Evolutionary conservation across 2,797 vertebrate genomes (phyloP).

Genomic region (Mus minutoides): DNA sequence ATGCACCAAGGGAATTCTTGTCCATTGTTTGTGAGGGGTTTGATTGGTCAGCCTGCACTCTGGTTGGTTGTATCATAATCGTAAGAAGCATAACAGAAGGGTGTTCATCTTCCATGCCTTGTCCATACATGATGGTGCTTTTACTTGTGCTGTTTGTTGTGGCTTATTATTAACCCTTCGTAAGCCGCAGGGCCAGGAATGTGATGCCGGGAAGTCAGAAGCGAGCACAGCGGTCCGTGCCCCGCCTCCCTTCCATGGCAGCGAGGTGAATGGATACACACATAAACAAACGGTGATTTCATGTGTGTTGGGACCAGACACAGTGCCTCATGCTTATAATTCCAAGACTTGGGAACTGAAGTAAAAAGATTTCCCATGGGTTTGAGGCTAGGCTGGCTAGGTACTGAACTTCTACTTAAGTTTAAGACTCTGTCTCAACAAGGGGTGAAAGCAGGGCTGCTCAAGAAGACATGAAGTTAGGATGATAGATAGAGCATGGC

Average conservation of each 20-base stretch:
- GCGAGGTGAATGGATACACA: not conserved
- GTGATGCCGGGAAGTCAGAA: not conserved
- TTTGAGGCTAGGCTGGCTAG: not conserved
- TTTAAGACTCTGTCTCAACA: not conserved
- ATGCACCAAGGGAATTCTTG: not conserved
- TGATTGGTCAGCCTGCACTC: not conserved
- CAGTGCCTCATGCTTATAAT: not conserved
- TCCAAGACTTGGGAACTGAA: not conserved
- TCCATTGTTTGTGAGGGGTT: not conserved
- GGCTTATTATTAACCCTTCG: constrained; percentile 27
- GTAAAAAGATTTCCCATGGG: not conserved
- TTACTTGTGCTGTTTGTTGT: not conserved
- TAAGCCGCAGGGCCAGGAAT: not conserved
- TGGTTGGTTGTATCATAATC: not conserved
- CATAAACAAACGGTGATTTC: not conserved
- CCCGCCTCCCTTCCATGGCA: not conserved
- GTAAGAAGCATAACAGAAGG: not conserved
- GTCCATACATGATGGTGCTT: not conserved
- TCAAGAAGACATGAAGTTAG: not conserved
- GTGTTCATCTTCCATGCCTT: not conserved
- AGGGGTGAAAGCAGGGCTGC: not conserved
- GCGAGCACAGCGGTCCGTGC: not conserved
- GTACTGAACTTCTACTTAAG: not conserved
- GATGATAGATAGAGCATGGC: not conserved
- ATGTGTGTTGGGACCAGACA: not conserved